These are phyloP conservation scores for Helicoverpa assulta DNA, from an alignment of 2,888 invertebrate species.

Conservation along the genomic window DNA sequence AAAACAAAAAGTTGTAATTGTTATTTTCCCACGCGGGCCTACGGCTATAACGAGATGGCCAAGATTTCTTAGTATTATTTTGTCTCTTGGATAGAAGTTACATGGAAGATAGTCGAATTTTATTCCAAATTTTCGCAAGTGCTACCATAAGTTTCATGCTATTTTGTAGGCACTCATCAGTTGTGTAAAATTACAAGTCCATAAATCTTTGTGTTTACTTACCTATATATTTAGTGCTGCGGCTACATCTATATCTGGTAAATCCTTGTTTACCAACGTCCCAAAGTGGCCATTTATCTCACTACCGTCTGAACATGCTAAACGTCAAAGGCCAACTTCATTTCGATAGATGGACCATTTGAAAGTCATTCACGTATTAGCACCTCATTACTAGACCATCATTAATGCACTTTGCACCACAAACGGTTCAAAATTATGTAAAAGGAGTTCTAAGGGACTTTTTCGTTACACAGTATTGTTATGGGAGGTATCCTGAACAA, in stretches of 20 bases:
- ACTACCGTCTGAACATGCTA: neutral
- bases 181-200: no score
- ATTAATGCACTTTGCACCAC: neutral
- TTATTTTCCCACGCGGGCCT: constrained; percentile 9
- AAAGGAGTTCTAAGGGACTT: neutral
- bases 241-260: no score
- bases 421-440: neutral
- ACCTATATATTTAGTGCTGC: no score
- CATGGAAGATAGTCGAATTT: neutral
- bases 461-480: constrained; percentile 75
- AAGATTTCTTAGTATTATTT: constrained; percentile 3
- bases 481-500: constrained; percentile 84
- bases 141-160: neutral
- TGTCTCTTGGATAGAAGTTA: neutral
- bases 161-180: neutral
- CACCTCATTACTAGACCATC: neutral
- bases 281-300: no score
- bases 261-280: no score
- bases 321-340: neutral
- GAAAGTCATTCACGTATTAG: neutral
- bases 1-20: neutral
- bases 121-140: neutral
- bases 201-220: no score
- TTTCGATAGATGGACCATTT: neutral
- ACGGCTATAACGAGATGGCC: neutral